A percentile compares a stretch with the other conserved stretches of the same genome.
Conservation (phyloP, 2,888 invertebrate genomes). For the Nomada hirtipes region DNA sequence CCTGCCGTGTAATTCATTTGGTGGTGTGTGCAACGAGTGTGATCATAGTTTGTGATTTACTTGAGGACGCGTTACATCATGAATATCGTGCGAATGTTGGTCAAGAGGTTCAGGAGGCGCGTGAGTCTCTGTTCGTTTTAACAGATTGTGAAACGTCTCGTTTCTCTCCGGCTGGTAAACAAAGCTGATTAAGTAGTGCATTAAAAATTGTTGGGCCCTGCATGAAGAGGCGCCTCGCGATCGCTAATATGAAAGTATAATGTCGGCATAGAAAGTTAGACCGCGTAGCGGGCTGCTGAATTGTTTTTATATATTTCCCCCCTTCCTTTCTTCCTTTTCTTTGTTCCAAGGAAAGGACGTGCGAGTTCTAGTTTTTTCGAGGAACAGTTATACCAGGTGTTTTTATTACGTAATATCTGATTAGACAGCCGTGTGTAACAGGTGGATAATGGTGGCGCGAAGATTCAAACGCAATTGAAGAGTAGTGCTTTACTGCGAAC, state of each 20-base stretch:
- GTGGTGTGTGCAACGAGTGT: constrained; percentile 13
- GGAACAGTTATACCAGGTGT: not conserved
- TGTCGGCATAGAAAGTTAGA: constrained; percentile 51
- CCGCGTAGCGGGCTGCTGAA: constrained; percentile 23
- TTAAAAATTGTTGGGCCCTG: constrained; percentile 33
- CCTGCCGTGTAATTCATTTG: constrained; percentile 19
- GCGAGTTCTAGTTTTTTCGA: constrained; percentile 4
- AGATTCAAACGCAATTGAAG: not conserved
- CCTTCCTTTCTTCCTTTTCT: constrained; percentile 25
- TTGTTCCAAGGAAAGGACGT: constrained; percentile 4
- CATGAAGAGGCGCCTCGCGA: not conserved
- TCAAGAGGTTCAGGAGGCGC: constrained; percentile 5
- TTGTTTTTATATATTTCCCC: not conserved
- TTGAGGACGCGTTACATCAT: constrained; percentile 7
- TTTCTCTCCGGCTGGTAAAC: not conserved
- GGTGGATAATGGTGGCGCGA: not conserved
- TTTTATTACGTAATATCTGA: not conserved
- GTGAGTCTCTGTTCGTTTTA: not conserved
- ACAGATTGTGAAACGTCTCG: not conserved
- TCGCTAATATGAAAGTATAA: constrained; percentile 49
- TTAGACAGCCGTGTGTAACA: not conserved
- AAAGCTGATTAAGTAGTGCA: constrained; percentile 17
- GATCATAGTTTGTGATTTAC: constrained; percentile 23
- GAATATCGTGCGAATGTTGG: constrained; percentile 17
- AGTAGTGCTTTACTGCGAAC: no score